phyloP scores from a whole-genome alignment of 1,140 invertebrate species.

The Drosophila parabipectinata region DNA sequence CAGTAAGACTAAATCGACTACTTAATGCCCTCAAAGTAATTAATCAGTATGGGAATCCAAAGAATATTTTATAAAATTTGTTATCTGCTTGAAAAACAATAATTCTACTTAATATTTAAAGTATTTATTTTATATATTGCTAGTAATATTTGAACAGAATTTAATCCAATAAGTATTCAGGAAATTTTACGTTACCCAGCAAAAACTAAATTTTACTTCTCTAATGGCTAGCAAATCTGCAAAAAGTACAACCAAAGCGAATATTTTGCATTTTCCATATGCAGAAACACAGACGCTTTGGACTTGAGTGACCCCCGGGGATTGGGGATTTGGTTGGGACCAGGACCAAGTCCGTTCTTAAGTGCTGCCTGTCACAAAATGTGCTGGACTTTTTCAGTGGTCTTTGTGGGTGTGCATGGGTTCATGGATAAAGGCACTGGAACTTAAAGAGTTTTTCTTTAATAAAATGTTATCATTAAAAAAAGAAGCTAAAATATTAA shows the following conservation, averaged over 20 bases:
- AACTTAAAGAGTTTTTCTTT: background rate
- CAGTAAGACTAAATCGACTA: background rate
- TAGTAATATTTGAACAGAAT: background rate
- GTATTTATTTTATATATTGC: too few relatives aligned
- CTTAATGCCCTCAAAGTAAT: conserved; percentile 15
- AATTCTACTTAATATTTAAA: too few relatives aligned
- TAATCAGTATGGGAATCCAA: background rate
- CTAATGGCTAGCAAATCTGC: conserved; percentile 9
- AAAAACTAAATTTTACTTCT: conserved; percentile 1
- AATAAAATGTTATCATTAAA: background rate
- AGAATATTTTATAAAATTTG: background rate
- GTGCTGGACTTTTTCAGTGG: conserved; percentile 50
- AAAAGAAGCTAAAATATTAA: background rate
- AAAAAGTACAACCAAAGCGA: conserved; percentile 26
- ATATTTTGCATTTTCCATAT: conserved; percentile 57
- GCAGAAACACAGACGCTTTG: conserved; percentile 54
- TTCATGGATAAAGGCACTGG: conserved; percentile 12
- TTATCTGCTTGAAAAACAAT: background rate
- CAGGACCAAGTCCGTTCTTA: conserved; percentile 31
- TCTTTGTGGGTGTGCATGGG: conserved; percentile 22
- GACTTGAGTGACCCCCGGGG: conserved; percentile 47
- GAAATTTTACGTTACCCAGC: too few relatives aligned
- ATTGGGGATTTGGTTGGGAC: conserved; percentile 18
- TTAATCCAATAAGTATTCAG: background rate
- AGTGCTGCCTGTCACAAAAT: conserved; percentile 60